Evolutionary conservation across 2,113 vertebrate species (phyloP).

Genomic region (Lates calcarifer): DNA sequence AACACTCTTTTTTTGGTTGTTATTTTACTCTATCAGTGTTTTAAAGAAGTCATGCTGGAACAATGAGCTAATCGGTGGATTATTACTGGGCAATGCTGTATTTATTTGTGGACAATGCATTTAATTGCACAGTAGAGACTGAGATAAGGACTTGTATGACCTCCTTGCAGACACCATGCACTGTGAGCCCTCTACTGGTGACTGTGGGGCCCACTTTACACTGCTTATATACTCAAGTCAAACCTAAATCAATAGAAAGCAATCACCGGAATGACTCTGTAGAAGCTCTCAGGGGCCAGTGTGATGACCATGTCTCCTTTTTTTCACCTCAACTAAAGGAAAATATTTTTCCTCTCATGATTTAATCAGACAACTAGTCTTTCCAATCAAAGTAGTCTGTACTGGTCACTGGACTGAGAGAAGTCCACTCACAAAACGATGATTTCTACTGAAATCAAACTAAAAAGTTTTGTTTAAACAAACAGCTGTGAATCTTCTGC

Average conservation of each 20-base stretch:
- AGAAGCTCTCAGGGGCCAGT: not conserved
- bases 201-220: not conserved
- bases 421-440: not conserved
- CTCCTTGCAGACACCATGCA: not conserved
- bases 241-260: slow-evolving; percentile 14
- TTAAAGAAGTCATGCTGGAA: not conserved
- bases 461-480: not conserved
- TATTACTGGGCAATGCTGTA: not conserved
- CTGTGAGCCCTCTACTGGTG: slow-evolving; percentile 76
- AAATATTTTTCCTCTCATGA: not conserved
- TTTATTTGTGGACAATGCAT: not conserved
- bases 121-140: not conserved
- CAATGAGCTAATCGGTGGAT: not conserved
- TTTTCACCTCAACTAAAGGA: not conserved
- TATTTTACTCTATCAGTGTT: slow-evolving; percentile 1
- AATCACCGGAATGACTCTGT: not conserved
- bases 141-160: not conserved
- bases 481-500: not conserved
- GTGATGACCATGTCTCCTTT: slow-evolving; percentile 10
- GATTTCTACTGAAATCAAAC: not conserved
- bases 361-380: not conserved
- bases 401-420: not conserved
- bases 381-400: not conserved
- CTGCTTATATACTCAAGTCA: not conserved
- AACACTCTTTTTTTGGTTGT: not conserved